A percentile compares a stretch with the other conserved stretches of the same genome.
Evolutionary conservation across 2,113 vertebrate genomes (phyloP).

Genomic region (Paramisgurnus dabryanus): DNA sequence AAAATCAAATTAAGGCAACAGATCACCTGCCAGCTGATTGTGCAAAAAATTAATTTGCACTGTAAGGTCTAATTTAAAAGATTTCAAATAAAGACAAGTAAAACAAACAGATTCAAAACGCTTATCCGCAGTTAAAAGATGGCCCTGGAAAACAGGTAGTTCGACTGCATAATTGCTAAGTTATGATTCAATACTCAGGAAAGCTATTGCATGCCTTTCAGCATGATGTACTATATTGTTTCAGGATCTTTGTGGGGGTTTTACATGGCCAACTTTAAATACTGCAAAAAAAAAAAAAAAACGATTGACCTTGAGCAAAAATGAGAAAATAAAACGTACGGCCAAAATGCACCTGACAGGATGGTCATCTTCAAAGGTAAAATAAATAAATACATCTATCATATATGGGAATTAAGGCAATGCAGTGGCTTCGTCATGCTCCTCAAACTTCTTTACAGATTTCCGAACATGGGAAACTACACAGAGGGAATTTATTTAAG

Average conservation of each 20-base stretch:
- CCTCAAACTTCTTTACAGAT: slow-evolving; percentile 49
- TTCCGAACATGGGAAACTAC: slow-evolving; percentile 60
- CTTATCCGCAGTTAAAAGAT: not conserved
- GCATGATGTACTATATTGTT: not conserved
- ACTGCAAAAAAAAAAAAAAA: slow-evolving; percentile 34
- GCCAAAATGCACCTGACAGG: slow-evolving; percentile 52
- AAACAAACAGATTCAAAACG: not conserved
- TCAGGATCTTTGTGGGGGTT: not conserved
- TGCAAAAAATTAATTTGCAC: not conserved
- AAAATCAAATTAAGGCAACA: not conserved
- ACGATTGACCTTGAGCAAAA: not conserved
- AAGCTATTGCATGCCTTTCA: not conserved
- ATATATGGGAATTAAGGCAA: slow-evolving; percentile 76
- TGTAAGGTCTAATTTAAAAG: not conserved
- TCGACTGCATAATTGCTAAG: not conserved
- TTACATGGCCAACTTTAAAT: not conserved
- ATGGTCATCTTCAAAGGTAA: slow-evolving; percentile 50
- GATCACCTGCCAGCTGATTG: not conserved
- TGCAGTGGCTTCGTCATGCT: slow-evolving; percentile 70
- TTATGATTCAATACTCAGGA: not conserved
- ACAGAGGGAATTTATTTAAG: slow-evolving; percentile 61
- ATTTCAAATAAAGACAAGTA: not conserved
- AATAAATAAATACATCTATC: slow-evolving; percentile 74
- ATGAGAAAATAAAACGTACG: slow-evolving; percentile 14
- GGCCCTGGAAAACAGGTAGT: not conserved